These are phyloP conservation scores for Idaea dimidiata DNA, from an alignment of 2,888 invertebrate genomes.

Conservation along the genomic window DNA sequence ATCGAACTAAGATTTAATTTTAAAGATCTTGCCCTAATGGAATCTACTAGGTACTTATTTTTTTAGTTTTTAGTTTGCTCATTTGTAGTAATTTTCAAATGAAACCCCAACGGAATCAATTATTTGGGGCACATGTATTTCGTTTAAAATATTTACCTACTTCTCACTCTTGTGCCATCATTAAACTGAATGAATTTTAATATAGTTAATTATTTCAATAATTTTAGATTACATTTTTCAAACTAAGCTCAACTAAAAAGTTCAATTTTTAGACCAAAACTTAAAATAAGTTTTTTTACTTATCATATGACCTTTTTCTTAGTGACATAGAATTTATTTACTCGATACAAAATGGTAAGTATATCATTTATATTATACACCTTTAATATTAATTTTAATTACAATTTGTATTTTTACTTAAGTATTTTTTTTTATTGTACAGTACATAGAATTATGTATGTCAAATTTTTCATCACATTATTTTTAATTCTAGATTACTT, in stretches of 20 bases:
- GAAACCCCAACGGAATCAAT: no score
- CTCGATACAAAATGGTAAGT: background rate
- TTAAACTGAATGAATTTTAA: background rate
- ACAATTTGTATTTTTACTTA: conserved; percentile 14
- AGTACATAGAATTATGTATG: conserved; percentile 26
- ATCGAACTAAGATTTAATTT: background rate
- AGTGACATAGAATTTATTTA: background rate
- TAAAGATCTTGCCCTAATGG: background rate
- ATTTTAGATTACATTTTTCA: background rate
- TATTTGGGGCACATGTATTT: no score
- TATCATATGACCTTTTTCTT: background rate
- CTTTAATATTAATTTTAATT: background rate
- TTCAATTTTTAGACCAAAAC: conserved; percentile 1
- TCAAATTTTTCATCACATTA: conserved; percentile 21
- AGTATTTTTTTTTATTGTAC: conserved; percentile 13
- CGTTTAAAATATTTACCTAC: background rate
- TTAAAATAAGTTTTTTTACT: background rate
- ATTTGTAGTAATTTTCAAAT: no score
- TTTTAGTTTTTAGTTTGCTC: background rate
- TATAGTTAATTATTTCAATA: background rate
- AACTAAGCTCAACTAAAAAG: background rate
- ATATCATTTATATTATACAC: background rate
- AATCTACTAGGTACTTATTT: background rate
- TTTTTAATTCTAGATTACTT: conserved; percentile 18
- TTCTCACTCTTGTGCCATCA: background rate